These are phyloP conservation scores for Peromyscus maniculatus DNA, from an alignment of 2,113 vertebrate genomes.

Conservation along the genomic window DNA sequence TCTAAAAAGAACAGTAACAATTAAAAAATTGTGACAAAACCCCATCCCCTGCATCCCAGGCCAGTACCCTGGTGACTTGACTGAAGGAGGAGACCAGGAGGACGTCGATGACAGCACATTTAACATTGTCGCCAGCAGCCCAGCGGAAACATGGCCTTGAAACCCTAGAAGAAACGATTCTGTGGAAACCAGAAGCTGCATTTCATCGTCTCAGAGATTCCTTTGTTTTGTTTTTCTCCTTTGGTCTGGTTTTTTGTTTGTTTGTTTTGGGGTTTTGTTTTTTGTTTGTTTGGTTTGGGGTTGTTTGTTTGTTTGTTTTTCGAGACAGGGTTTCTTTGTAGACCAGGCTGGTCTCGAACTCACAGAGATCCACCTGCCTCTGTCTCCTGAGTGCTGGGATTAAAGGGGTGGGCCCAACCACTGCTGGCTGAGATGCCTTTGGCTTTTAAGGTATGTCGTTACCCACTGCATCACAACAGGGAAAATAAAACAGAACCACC, in stretches of 20 bases:
- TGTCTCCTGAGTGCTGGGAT: not conserved
- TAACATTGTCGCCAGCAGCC: not conserved
- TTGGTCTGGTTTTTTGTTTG: not conserved
- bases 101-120: not conserved
- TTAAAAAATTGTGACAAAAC: not conserved
- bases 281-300: not conserved
- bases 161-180: not conserved
- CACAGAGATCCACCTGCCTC: not conserved
- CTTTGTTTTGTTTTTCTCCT: not conserved
- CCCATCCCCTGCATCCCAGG: not conserved
- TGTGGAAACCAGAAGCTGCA: not conserved
- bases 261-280: not conserved
- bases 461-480: not conserved
- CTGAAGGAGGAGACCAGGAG: not conserved
- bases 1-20: conserved; percentile 21
- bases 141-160: not conserved
- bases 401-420: not conserved
- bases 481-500: not conserved
- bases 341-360: not conserved
- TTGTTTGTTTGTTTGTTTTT: not conserved
- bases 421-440: not conserved
- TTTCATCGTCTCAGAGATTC: not conserved
- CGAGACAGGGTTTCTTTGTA: not conserved
- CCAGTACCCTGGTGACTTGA: not conserved
- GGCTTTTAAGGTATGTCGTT: not conserved